Conservation (phyloP, 1,140 invertebrate species). For the Battus philenor region DNA sequence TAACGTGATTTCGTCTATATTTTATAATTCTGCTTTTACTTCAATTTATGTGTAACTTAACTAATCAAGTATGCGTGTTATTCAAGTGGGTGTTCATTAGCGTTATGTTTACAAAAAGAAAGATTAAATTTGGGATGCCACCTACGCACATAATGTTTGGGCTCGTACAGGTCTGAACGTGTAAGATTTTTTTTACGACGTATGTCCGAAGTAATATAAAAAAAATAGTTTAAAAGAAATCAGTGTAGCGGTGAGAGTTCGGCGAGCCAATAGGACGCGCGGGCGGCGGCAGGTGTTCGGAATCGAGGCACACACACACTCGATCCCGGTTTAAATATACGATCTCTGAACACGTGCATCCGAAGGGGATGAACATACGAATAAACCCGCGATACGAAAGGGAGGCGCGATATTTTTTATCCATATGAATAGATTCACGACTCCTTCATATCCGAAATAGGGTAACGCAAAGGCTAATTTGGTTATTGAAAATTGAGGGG, state of each 20-base stretch:
- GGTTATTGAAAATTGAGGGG: slow-evolving; percentile 76
- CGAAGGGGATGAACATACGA: slow-evolving; percentile 64
- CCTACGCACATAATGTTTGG: slow-evolving; percentile 64
- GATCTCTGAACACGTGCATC: slow-evolving; percentile 72
- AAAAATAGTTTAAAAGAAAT: slow-evolving; percentile 72
- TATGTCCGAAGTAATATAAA: slow-evolving; percentile 65
- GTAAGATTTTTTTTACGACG: slow-evolving; percentile 66
- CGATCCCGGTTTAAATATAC: slow-evolving; percentile 53
- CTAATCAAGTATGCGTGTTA: slow-evolving; percentile 28
- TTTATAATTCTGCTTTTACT: neutral
- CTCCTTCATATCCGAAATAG: slow-evolving; percentile 74
- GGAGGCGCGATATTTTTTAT: slow-evolving; percentile 66
- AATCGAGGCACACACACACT: slow-evolving; percentile 56
- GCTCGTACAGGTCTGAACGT: slow-evolving; percentile 66
- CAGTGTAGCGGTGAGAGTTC: slow-evolving; percentile 70
- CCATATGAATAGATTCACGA: slow-evolving; percentile 72
- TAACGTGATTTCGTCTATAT: neutral
- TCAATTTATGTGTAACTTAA: slow-evolving; percentile 4
- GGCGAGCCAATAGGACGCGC: slow-evolving; percentile 64
- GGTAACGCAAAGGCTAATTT: slow-evolving; percentile 76
- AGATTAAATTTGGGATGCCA: slow-evolving; percentile 59
- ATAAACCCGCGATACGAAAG: slow-evolving; percentile 25
- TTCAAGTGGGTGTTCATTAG: slow-evolving; percentile 46
- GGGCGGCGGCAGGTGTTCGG: slow-evolving; percentile 64
- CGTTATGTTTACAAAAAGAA: slow-evolving; percentile 60